Conservation (phyloP, 2,113 vertebrate species). For the Rhinogobius similis region DNA sequence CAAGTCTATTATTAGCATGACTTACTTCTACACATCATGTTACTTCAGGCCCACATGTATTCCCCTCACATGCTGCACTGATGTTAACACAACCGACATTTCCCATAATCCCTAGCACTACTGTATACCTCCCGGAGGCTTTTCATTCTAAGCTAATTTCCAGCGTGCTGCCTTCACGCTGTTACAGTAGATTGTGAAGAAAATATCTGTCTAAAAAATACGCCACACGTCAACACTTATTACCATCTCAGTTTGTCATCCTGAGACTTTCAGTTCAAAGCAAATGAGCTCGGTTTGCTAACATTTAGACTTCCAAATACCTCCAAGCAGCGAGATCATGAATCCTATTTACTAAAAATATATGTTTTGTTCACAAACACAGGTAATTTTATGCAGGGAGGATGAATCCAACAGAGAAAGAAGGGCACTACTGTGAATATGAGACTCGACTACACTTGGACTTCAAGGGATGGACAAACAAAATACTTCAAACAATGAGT, state of each 20-base stretch:
- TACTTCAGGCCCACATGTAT: not conserved
- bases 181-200: not conserved
- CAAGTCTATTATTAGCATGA: not conserved
- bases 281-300: slow-evolving; percentile 8
- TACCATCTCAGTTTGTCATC: slow-evolving; percentile 14
- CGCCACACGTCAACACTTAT: slow-evolving; percentile 12
- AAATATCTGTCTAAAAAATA: slow-evolving; percentile 8
- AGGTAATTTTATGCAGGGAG: not conserved
- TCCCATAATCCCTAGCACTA: slow-evolving; percentile 17
- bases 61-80: not conserved
- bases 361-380: not conserved
- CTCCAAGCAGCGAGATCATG: not conserved
- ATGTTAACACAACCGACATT: slow-evolving; percentile 14
- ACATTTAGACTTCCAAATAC: slow-evolving; percentile 7
- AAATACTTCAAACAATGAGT: not conserved
- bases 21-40: not conserved
- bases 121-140: slow-evolving; percentile 17
- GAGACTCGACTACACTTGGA: not conserved
- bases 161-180: slow-evolving; percentile 10
- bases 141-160: slow-evolving; percentile 34
- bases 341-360: slow-evolving; percentile 5
- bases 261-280: slow-evolving; percentile 1
- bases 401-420: not conserved
- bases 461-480: not conserved
- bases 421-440: not conserved